phyloP scores from a whole-genome alignment of 2,888 invertebrate genomes.

The Dicycla oo region DNA sequence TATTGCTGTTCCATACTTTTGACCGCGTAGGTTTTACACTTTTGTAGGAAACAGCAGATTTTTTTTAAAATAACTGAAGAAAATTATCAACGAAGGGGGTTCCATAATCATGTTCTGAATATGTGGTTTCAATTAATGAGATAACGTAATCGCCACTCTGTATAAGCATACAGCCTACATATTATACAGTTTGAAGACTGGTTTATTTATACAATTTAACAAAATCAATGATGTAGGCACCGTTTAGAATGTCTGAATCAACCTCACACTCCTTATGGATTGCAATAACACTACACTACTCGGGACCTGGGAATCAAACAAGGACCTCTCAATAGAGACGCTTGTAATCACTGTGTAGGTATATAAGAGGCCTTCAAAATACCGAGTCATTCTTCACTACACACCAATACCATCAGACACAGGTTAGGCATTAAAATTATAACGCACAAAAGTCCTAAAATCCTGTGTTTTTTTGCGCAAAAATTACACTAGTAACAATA shows the following conservation, averaged over 20 bases:
- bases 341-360: slow-evolving; percentile 28
- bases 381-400: slow-evolving; percentile 21
- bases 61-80: too few species aligned
- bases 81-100: too few species aligned
- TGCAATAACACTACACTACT: slow-evolving; percentile 44
- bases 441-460: background rate
- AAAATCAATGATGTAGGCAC: background rate
- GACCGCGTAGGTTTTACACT: too few species aligned
- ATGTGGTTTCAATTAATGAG: too few species aligned
- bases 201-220: background rate
- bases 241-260: slow-evolving; percentile 9
- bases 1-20: too few species aligned
- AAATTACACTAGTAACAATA: slow-evolving; percentile 1
- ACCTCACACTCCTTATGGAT: slow-evolving; percentile 15
- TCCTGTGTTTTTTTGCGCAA: background rate
- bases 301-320: slow-evolving; percentile 28
- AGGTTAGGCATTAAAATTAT: background rate
- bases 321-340: slow-evolving; percentile 34
- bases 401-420: slow-evolving; percentile 14
- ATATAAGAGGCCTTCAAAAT: slow-evolving; percentile 25
- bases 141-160: too few species aligned
- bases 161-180: background rate
- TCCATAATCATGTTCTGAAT: too few species aligned
- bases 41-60: too few species aligned
- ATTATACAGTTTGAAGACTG: background rate